Evolutionary conservation across 1,140 invertebrate genomes (phyloP).

Genomic region (Araneus ventricosus): DNA sequence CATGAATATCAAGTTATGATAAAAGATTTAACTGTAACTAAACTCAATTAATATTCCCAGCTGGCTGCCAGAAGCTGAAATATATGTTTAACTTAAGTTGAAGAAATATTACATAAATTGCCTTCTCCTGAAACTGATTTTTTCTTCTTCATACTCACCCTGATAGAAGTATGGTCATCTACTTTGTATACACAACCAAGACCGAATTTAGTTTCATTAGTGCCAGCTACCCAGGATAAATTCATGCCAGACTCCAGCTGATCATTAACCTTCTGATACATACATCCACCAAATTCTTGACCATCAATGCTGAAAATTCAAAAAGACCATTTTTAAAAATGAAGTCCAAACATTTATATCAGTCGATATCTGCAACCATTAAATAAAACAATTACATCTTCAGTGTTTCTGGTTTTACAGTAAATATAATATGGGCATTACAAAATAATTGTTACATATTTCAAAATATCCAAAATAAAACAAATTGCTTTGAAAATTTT

Average conservation of each 20-base stretch:
- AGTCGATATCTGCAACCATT: neutral
- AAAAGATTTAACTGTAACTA: too few species aligned
- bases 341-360: constrained; percentile 88
- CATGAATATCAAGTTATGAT: too few species aligned
- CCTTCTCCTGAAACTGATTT: too few species aligned
- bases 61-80: too few species aligned
- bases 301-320: constrained; percentile 89
- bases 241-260: constrained; percentile 93
- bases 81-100: too few species aligned
- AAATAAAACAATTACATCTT: neutral
- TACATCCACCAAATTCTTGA: constrained; percentile 93
- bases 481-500: too few species aligned
- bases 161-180: constrained; percentile 89
- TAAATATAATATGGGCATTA: too few species aligned
- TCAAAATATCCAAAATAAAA: too few species aligned
- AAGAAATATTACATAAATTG: too few species aligned
- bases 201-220: constrained; percentile 92
- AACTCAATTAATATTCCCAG: too few species aligned
- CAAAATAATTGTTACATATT: too few species aligned
- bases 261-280: constrained; percentile 95
- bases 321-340: neutral
- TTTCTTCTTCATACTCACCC: constrained; percentile 79
- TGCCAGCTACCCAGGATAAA: constrained; percentile 92
- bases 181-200: constrained; percentile 94
- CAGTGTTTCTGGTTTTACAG: neutral